phyloP scores from a whole-genome alignment of 2,113 vertebrate species.

The Climacteris rufus region DNA sequence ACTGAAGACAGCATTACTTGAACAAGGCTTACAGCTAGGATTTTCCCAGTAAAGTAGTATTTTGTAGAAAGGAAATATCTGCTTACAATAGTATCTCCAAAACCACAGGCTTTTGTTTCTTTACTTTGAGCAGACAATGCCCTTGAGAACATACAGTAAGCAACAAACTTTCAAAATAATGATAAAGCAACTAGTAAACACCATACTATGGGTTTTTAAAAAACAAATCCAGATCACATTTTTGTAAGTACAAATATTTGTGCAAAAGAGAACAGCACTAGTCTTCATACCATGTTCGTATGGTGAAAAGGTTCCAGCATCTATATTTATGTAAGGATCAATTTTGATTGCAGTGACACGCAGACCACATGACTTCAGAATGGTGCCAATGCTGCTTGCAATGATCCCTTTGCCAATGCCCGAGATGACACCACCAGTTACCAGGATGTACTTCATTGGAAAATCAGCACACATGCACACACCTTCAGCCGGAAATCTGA shows the following conservation, averaged over 20 bases:
- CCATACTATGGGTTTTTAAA: accelerated
- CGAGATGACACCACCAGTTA: slow-evolving; percentile 79
- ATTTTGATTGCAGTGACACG: slow-evolving; percentile 82
- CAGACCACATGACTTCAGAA: slow-evolving; percentile 78
- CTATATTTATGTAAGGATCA: slow-evolving; percentile 81
- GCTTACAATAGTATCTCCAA: background rate
- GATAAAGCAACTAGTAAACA: background rate
- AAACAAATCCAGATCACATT: background rate
- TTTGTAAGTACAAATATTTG: background rate
- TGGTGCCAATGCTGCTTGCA: slow-evolving; percentile 78
- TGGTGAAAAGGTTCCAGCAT: slow-evolving; percentile 80
- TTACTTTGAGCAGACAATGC: background rate
- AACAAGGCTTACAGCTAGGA: background rate
- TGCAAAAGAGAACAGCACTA: background rate
- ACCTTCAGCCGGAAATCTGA: slow-evolving; percentile 8
- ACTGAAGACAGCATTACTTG: background rate
- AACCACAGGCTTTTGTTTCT: background rate
- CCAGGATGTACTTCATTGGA: slow-evolving; percentile 80
- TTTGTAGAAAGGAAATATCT: background rate
- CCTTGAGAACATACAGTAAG: background rate
- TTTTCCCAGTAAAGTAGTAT: background rate
- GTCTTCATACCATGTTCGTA: slow-evolving; percentile 74
- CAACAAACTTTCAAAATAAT: background rate
- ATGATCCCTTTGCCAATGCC: slow-evolving; percentile 84
- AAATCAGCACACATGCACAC: background rate